Percentiles rank a stretch among this genome's conserved stretches.
phyloP scores from a whole-genome alignment of 2,888 invertebrate genomes.

The Xylocampa areola region DNA sequence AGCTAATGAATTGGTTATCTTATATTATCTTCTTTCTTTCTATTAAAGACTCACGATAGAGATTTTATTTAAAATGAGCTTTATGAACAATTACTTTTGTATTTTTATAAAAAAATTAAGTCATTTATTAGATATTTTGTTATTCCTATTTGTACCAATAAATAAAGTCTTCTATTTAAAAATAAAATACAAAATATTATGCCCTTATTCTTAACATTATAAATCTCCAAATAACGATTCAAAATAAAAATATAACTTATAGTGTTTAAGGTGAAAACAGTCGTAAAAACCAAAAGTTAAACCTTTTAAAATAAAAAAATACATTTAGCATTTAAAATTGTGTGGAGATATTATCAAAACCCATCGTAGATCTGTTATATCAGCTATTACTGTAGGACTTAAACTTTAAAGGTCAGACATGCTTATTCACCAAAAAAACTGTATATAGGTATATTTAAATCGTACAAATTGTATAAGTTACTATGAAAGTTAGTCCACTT shows the following conservation, averaged over 20 bases:
- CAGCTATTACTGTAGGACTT: conserved; percentile 1
- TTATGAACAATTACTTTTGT: too few relatives aligned
- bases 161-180: too few relatives aligned
- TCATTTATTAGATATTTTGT: too few relatives aligned
- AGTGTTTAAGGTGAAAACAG: neutral
- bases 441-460: conserved; percentile 1
- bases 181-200: too few relatives aligned
- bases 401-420: conserved; percentile 21
- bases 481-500: conserved; percentile 19
- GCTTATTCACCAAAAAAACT: conserved; percentile 10
- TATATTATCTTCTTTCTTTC: neutral
- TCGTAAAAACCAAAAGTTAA: neutral
- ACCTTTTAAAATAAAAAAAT: neutral
- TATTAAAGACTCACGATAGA: neutral
- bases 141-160: too few relatives aligned
- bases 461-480: conserved; percentile 14
- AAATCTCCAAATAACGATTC: neutral
- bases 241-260: neutral
- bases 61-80: too few relatives aligned
- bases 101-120: too few relatives aligned
- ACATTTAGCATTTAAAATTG: neutral
- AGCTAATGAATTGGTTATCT: conserved; percentile 21
- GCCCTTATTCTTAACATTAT: too few relatives aligned
- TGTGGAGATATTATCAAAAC: neutral
- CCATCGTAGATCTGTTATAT: neutral